These are phyloP conservation scores for Drosophila chauvacae DNA, from an alignment of 1,140 invertebrate species.

Conservation along the genomic window DNA sequence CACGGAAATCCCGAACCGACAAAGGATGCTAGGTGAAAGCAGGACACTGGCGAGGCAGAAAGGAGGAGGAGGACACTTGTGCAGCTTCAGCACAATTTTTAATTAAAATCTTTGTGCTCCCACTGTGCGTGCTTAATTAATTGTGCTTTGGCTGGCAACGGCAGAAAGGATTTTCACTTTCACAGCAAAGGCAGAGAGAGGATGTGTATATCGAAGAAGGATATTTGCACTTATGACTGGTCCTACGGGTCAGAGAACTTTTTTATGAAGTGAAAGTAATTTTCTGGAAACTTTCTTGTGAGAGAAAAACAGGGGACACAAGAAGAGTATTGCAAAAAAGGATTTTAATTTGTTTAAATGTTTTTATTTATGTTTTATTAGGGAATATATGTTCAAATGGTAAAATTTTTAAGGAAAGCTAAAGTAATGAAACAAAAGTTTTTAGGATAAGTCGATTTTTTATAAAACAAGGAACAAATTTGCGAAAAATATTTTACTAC, in stretches of 20 bases:
- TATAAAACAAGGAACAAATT: too few relatives aligned
- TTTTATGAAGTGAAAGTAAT: slow-evolving; percentile 6
- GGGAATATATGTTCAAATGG: too few relatives aligned
- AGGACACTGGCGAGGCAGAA: neutral
- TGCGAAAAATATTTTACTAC: neutral
- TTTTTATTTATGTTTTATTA: neutral
- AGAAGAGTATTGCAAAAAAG: neutral
- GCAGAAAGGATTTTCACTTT: slow-evolving; percentile 41
- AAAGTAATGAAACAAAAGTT: neutral
- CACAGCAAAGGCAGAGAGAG: slow-evolving; percentile 4
- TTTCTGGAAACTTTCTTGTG: neutral
- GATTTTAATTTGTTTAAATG: neutral
- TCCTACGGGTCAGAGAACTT: neutral
- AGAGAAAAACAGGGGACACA: too few relatives aligned
- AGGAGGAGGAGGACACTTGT: slow-evolving; percentile 45
- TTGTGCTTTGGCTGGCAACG: slow-evolving; percentile 63
- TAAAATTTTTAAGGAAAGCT: neutral
- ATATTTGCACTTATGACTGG: slow-evolving; percentile 15
- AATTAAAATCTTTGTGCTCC: slow-evolving; percentile 73
- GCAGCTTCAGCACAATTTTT: slow-evolving; percentile 77
- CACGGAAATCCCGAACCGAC: slow-evolving; percentile 12
- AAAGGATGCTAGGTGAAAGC: slow-evolving; percentile 18
- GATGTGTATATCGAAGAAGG: slow-evolving; percentile 8
- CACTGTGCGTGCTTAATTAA: slow-evolving; percentile 73
- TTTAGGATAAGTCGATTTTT: too few relatives aligned